phyloP scores from a whole-genome alignment of 2,888 invertebrate species.

The Carpatolechia fugitivella region DNA sequence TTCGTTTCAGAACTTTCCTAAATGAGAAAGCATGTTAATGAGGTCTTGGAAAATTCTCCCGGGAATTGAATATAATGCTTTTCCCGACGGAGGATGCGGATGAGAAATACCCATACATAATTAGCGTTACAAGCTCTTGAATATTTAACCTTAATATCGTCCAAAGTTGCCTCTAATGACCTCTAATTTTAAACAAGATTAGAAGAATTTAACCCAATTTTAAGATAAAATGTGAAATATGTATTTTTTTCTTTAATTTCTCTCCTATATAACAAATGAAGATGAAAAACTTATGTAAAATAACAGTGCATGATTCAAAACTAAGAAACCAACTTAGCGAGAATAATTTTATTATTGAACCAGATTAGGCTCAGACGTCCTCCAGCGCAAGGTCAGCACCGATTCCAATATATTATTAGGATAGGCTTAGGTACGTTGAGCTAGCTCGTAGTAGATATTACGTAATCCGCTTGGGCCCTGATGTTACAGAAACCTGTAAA shows the following conservation, averaged over 20 bases:
- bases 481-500: slow-evolving; percentile 41
- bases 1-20: slow-evolving; percentile 21
- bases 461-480: slow-evolving; percentile 36
- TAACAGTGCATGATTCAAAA: no score
- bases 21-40: slow-evolving; percentile 5
- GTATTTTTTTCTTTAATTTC: no score
- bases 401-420: slow-evolving; percentile 10
- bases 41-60: neutral
- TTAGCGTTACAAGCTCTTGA: slow-evolving; percentile 30
- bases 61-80: neutral
- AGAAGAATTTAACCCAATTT: no score
- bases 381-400: neutral
- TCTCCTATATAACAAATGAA: no score
- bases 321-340: neutral
- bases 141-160: slow-evolving; percentile 41
- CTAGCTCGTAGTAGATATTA: slow-evolving; percentile 41
- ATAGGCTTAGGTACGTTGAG: slow-evolving; percentile 19
- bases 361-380: neutral
- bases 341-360: neutral
- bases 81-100: neutral
- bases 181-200: no score
- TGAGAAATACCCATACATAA: slow-evolving; percentile 2
- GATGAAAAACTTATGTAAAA: no score
- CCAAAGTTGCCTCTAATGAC: slow-evolving; percentile 41
- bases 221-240: no score